Evolutionary conservation across 2,797 vertebrate species (phyloP).

Genomic region (Vespertilio murinus): DNA sequence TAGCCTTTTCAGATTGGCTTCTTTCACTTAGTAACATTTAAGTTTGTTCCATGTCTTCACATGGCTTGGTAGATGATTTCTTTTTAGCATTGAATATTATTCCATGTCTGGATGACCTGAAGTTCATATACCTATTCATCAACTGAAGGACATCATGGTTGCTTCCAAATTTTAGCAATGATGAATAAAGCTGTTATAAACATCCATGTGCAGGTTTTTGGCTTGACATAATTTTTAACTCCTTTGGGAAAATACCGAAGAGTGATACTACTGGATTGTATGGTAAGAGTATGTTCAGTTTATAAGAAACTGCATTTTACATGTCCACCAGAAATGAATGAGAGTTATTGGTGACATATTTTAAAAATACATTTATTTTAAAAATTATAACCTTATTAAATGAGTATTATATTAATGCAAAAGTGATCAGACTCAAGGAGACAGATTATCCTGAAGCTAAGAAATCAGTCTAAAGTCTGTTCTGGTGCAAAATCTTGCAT

Average conservation of each 20-base stretch:
- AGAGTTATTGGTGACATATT: not conserved
- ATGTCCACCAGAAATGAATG: not conserved
- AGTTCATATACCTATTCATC: not conserved
- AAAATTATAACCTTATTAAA: not conserved
- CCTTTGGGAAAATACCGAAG: not conserved
- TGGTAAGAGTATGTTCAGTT: not conserved
- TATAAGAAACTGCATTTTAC: not conserved
- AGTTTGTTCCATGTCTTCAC: not conserved
- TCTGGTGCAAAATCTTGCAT: not conserved
- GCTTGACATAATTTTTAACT: not conserved
- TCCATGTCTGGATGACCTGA: not conserved
- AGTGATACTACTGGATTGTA: not conserved
- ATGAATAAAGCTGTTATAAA: not conserved
- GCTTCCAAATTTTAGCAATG: not conserved
- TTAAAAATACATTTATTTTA: not conserved
- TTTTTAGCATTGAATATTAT: not conserved
- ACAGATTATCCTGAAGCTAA: not conserved
- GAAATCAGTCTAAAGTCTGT: not conserved
- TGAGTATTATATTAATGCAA: not conserved
- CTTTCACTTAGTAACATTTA: not conserved
- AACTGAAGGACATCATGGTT: not conserved
- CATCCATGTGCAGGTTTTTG: not conserved
- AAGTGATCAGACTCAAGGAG: not conserved
- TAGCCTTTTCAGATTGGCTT: not conserved
- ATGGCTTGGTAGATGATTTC: not conserved